These are phyloP conservation scores for Tympanuchus pallidicinctus DNA, from an alignment of 2,113 vertebrate genomes.

Conservation along the genomic window DNA sequence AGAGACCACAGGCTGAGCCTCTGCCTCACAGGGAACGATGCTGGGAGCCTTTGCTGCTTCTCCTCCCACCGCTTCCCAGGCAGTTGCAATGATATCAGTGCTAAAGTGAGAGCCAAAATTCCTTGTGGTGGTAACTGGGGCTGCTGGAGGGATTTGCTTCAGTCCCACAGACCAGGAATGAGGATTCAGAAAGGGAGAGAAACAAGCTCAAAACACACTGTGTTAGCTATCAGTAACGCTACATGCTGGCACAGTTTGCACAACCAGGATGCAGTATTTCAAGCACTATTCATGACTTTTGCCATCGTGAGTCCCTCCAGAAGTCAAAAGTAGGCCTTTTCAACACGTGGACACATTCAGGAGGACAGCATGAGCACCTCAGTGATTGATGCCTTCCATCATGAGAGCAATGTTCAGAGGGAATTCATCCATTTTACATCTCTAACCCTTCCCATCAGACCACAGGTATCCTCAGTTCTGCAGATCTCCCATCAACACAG, in stretches of 20 bases:
- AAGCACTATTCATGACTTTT: not conserved
- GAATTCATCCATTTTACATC: not conserved
- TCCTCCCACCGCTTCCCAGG: not conserved
- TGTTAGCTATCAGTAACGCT: not conserved
- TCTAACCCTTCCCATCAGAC: not conserved
- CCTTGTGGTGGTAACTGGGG: not conserved
- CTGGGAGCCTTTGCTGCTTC: not conserved
- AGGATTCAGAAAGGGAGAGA: not conserved
- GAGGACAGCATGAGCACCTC: not conserved
- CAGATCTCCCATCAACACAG: not conserved
- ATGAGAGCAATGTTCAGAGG: not conserved
- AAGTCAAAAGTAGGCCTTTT: fast-evolving
- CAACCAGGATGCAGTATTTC: not conserved
- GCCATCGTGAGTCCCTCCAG: not conserved
- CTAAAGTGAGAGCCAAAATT: not conserved
- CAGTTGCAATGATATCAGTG: not conserved
- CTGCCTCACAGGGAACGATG: not conserved
- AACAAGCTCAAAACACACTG: not conserved
- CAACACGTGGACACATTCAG: not conserved
- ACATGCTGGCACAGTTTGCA: not conserved
- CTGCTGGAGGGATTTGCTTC: not conserved
- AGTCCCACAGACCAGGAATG: not conserved
- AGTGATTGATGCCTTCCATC: not conserved
- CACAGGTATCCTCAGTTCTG: not conserved
- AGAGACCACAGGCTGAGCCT: constrained; percentile 4